Evolutionary conservation across 2,797 vertebrate genomes (phyloP).

Genomic region (Distichodus sexfasciatus): DNA sequence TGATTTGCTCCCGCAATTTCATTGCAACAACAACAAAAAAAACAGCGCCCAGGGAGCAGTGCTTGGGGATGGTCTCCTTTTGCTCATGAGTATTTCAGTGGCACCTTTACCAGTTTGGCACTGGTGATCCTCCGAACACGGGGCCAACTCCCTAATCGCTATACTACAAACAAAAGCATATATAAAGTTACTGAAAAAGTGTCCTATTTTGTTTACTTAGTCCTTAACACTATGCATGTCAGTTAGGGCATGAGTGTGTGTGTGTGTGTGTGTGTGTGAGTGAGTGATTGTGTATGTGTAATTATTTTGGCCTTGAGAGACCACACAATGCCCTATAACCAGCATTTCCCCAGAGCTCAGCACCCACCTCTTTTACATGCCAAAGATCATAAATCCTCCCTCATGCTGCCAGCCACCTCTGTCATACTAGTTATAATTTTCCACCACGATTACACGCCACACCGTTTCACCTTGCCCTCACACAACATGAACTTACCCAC

Average conservation of each 20-base stretch:
- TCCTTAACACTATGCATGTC: neutral
- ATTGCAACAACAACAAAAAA: no score
- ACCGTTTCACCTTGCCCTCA: conserved; percentile 23
- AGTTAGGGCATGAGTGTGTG: neutral
- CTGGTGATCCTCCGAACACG: no score
- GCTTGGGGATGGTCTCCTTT: no score
- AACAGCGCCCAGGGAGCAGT: no score
- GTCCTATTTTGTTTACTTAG: neutral
- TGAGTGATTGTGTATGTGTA: neutral
- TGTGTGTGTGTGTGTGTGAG: neutral
- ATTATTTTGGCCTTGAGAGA: neutral
- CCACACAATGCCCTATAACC: conserved; percentile 19
- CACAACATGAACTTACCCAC: neutral
- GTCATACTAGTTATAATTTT: conserved; percentile 33
- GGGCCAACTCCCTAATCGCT: no score
- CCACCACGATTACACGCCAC: conserved; percentile 20
- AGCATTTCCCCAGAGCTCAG: conserved; percentile 29
- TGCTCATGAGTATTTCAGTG: no score
- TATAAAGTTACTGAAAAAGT: no score
- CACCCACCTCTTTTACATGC: conserved; percentile 13
- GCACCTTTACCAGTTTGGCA: no score
- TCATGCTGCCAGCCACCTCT: neutral
- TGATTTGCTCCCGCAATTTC: no score
- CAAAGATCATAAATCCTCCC: conserved; percentile 32
- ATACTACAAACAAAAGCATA: no score